Percentiles rank a stretch among this genome's conserved stretches.
These are phyloP conservation scores for Paraplagusia blochii DNA, from an alignment of 2,113 vertebrate species.

Conservation along the genomic window DNA sequence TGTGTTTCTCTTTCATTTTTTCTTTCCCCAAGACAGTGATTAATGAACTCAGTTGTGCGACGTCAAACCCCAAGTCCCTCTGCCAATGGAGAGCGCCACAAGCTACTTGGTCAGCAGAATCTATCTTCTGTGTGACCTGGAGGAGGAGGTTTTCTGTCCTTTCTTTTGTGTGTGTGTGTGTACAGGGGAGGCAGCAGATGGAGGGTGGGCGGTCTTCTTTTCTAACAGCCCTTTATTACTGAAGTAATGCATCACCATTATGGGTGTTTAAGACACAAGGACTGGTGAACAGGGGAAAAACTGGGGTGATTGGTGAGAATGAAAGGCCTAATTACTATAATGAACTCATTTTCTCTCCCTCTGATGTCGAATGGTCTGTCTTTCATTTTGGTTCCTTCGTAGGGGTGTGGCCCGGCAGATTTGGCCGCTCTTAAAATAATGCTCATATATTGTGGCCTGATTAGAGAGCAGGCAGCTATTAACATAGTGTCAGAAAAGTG, in stretches of 20 bases:
- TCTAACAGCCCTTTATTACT: slow-evolving; percentile 58
- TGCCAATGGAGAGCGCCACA: slow-evolving; percentile 35
- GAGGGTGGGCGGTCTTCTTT: slow-evolving; percentile 53
- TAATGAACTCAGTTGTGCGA: slow-evolving; percentile 56
- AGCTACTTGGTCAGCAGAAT: slow-evolving; percentile 62
- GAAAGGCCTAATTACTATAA: slow-evolving; percentile 70
- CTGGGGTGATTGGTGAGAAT: slow-evolving; percentile 34
- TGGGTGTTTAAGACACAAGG: slow-evolving; percentile 65
- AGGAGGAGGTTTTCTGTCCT: slow-evolving; percentile 55
- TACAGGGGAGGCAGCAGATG: slow-evolving; percentile 55
- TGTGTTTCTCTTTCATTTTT: slow-evolving; percentile 42
- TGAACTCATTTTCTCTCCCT: slow-evolving; percentile 69
- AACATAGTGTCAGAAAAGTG: slow-evolving; percentile 51
- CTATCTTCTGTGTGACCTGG: slow-evolving; percentile 41
- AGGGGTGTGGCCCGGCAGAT: slow-evolving; percentile 46
- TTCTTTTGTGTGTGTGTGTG: slow-evolving; percentile 41
- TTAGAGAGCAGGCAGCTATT: slow-evolving; percentile 61
- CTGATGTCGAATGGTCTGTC: slow-evolving; percentile 46
- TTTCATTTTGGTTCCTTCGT: slow-evolving; percentile 60
- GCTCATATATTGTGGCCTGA: slow-evolving; percentile 70
- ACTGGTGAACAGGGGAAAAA: slow-evolving; percentile 38
- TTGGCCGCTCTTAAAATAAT: slow-evolving; percentile 72
- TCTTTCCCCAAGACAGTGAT: slow-evolving; percentile 66
- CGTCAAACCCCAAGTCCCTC: slow-evolving; percentile 16
- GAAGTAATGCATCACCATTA: slow-evolving; percentile 65